Evolutionary conservation across 2,888 invertebrate genomes (phyloP), one percentile per base, ranked within the genome.

Genomic region (Axea sp.): DNA sequence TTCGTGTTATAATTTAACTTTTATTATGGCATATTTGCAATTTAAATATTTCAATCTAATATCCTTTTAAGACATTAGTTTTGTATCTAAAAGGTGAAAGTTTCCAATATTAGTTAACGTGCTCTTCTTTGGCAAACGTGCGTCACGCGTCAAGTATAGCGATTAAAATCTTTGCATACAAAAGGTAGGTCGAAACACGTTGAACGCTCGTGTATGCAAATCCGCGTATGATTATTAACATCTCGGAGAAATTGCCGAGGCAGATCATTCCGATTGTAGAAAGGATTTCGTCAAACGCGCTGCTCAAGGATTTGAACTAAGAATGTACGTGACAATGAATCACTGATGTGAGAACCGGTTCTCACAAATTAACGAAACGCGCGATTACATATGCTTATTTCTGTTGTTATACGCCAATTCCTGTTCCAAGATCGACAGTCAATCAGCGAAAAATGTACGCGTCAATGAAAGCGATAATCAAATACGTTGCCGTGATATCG

Each of bases 341-440:
- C 64, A 74, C 59, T 28, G 11, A 60, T 59, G 30, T 59, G 62
- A 49, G 60, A 75, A 73, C 74, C 72, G 75, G 68, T 74, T 74
- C 55, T 22, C 53, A 51, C 41, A 24, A 62, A 45, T 72, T 72
- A 39, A 59, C 28, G 33, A 8, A 9, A 41, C 22, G 47, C 35
- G 19, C 31, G 59, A 47, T 67, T 75, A 51, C 71, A 57, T 62
- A 55, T 55, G 51, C 68, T 37, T 53, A 11, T 28, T 51, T 62
- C 51, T 55, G 45, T 67, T 53, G 35, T 73, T 49, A 57, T 19
- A 43, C 12, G 49, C 4, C 37, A 43, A 67, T 60, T 67, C 39
- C 8, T 33, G 37, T 62, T 64, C 37, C 49, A 53, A 19, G 64
- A 43, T 47, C 28, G 67, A 43, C 49, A 35, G 67, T 67, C 60